A percentile compares a stretch with the other conserved stretches of the same genome.
Conservation (phyloP, 92 coral and sea anemone species). For the Parazoanthus darwini region DNA sequence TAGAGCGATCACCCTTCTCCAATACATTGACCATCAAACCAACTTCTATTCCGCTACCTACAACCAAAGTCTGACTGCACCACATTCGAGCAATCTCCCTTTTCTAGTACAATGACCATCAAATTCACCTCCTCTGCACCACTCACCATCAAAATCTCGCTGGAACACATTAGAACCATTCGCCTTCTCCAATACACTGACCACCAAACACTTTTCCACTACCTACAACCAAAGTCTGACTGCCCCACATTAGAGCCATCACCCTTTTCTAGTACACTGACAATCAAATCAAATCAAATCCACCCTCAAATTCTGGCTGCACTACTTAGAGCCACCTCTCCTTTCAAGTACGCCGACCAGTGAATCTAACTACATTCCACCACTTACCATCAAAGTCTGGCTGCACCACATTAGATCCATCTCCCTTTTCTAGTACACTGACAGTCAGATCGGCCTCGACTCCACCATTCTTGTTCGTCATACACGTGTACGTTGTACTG, state of each 20-base stretch:
- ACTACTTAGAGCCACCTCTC: too few relatives aligned
- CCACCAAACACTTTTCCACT: neutral
- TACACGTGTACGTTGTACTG: constrained; percentile 88
- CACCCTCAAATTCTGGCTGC: constrained; percentile 70
- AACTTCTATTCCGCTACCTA: constrained; percentile 41
- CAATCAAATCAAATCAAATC: constrained; percentile 13
- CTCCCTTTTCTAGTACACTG: constrained; percentile 87
- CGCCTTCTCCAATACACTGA: too few relatives aligned
- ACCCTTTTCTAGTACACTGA: too few relatives aligned
- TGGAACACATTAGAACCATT: too few relatives aligned
- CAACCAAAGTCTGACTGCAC: constrained; percentile 80
- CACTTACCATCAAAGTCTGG: constrained; percentile 84
- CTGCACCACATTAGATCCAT: constrained; percentile 73
- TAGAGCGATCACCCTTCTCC: too few relatives aligned
- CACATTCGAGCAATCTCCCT: too few relatives aligned
- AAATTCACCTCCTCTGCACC: too few relatives aligned
- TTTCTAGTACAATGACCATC: constrained; percentile 3
- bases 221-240: neutral
- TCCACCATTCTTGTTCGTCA: constrained; percentile 94
- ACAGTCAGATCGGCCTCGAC: constrained; percentile 96
- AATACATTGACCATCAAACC: neutral
- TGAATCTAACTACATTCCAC: neutral
- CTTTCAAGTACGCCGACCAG: neutral
- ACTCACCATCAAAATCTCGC: neutral
- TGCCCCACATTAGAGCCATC: too few relatives aligned